A percentile compares a stretch with the other conserved stretches of the same genome.
These are phyloP conservation scores for Cataglyphis livida DNA, from an alignment of 2,888 invertebrate genomes.

Conservation along the genomic window DNA sequence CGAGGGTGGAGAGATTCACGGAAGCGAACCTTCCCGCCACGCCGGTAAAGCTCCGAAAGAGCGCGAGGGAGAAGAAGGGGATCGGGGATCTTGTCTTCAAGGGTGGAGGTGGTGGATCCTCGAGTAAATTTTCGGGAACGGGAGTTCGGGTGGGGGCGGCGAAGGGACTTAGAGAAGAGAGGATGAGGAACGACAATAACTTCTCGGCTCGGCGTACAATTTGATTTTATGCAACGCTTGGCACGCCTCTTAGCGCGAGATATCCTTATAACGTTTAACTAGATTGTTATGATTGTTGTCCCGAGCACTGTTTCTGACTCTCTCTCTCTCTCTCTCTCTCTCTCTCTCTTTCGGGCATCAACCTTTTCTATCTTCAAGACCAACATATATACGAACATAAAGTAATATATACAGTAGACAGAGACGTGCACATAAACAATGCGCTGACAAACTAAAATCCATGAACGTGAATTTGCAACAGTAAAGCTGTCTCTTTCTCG, in stretches of 20 bases:
- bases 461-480: constrained; percentile 21
- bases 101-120: constrained; percentile 60
- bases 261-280: constrained; percentile 85
- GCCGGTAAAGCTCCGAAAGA: constrained; percentile 36
- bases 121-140: constrained; percentile 74
- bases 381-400: constrained; percentile 35
- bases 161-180: constrained; percentile 41
- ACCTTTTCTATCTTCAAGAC: constrained; percentile 50
- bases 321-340: constrained; percentile 35
- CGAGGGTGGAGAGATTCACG: constrained; percentile 45
- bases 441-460: constrained; percentile 73
- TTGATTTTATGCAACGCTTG: constrained; percentile 86
- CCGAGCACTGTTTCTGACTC: constrained; percentile 73
- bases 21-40: constrained; percentile 36
- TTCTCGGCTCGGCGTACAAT: constrained; percentile 85
- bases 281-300: constrained; percentile 85
- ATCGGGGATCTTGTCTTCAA: constrained; percentile 43
- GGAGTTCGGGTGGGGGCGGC: constrained; percentile 29
- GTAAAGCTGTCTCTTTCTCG: constrained; percentile 55
- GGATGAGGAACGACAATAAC: constrained; percentile 84
- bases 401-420: constrained; percentile 24
- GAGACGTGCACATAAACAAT: constrained; percentile 42
- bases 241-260: constrained; percentile 85
- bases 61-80: constrained; percentile 42
- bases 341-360: constrained; percentile 40